Percentiles rank a stretch among this genome's conserved stretches.
Evolutionary conservation across 2,113 vertebrate genomes (phyloP).

Genomic region (Cromileptes altivelis): DNA sequence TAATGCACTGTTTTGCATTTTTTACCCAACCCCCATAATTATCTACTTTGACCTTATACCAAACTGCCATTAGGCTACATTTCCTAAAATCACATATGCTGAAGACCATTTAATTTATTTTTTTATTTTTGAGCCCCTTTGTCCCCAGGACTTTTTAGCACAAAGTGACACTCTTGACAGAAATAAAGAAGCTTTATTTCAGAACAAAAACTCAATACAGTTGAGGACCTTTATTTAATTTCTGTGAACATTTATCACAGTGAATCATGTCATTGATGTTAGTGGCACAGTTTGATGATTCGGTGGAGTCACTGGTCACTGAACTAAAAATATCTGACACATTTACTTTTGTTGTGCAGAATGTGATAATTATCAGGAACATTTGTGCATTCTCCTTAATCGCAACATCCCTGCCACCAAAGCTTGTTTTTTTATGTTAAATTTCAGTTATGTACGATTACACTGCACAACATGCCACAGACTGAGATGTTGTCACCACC

Average conservation of each 20-base stretch:
- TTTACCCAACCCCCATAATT: too few relatives aligned
- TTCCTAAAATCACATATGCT: too few relatives aligned
- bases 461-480: not conserved
- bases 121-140: too few relatives aligned
- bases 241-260: not conserved
- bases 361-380: not conserved
- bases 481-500: slow-evolving; percentile 21
- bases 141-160: too few relatives aligned
- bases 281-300: not conserved
- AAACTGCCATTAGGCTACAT: too few relatives aligned
- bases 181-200: not conserved
- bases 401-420: not conserved
- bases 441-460: not conserved
- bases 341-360: not conserved
- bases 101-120: too few relatives aligned
- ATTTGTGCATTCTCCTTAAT: not conserved
- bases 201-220: not conserved
- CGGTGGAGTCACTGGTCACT: not conserved
- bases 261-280: not conserved
- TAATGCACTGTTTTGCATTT: too few relatives aligned
- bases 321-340: not conserved
- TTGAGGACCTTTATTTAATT: not conserved
- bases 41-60: too few relatives aligned
- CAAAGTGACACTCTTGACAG: too few relatives aligned
- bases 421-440: not conserved